Conservation (phyloP, 1,140 invertebrate genomes). For the Pseudomyrmex flavicornis region DNA sequence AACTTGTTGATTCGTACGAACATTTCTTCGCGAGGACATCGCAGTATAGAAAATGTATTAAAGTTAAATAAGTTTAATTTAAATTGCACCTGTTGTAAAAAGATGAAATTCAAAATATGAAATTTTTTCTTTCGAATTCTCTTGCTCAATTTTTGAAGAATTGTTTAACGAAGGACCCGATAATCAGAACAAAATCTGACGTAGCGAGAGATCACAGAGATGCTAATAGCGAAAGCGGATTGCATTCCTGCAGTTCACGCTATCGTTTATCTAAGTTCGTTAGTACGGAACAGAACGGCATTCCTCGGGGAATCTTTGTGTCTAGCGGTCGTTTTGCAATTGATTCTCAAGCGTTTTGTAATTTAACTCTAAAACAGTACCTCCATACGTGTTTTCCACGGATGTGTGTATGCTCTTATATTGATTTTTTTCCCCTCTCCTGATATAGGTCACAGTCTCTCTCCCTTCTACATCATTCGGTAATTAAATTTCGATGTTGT, state of each 20-base stretch:
- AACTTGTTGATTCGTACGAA: too few species aligned
- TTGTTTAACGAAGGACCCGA: conserved; percentile 3
- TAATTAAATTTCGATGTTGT: too few species aligned
- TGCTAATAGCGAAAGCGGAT: conserved; percentile 9
- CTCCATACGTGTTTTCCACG: neutral
- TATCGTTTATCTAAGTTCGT: conserved; percentile 35
- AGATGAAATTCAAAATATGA: too few species aligned
- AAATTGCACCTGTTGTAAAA: too few species aligned
- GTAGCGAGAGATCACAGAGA: conserved; percentile 28
- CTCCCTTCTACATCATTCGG: too few species aligned
- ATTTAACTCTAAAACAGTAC: conserved; percentile 20
- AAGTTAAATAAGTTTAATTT: too few species aligned
- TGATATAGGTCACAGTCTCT: too few species aligned
- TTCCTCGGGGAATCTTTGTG: conserved; percentile 9
- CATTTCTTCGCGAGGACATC: too few species aligned
- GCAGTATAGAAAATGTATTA: too few species aligned
- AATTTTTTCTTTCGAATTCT: neutral
- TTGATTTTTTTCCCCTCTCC: too few species aligned
- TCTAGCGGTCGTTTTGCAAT: too few species aligned
- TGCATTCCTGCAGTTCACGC: neutral
- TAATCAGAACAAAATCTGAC: conserved; percentile 38
- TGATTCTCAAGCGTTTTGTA: neutral
- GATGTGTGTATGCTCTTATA: too few species aligned
- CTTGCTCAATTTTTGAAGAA: conserved; percentile 1
- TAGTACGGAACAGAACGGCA: conserved; percentile 13